Conservation (phyloP, 1,140 invertebrate genomes). For the Drosophila lacteicornis region DNA sequence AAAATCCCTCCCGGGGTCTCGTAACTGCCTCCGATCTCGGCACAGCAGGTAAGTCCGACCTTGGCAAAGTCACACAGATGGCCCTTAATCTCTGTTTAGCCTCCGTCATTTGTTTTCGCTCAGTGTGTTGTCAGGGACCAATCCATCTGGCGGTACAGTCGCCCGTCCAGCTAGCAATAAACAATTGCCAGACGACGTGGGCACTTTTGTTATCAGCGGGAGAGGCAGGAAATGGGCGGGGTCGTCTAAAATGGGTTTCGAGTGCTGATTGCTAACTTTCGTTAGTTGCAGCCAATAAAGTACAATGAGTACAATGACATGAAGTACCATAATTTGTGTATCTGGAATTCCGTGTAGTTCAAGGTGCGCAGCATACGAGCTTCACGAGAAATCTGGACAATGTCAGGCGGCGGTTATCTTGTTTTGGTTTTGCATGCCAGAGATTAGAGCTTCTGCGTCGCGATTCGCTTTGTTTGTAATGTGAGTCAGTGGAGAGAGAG, state of each 20-base stretch:
- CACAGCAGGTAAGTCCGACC: constrained; percentile 25
- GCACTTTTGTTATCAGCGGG: constrained; percentile 23
- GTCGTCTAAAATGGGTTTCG: constrained; percentile 19
- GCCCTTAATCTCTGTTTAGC: not conserved
- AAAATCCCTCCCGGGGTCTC: not conserved
- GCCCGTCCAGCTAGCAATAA: constrained; percentile 13
- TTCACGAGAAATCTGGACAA: constrained; percentile 3
- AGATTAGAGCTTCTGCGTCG: constrained; percentile 50
- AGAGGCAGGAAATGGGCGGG: constrained; percentile 35
- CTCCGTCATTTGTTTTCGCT: not conserved
- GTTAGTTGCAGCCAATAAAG: constrained; percentile 23
- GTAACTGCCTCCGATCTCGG: constrained; percentile 14
- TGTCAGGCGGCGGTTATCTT: constrained; percentile 36
- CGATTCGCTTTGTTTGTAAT: constrained; percentile 48
- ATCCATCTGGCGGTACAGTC: constrained; percentile 17
- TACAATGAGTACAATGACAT: constrained; percentile 2
- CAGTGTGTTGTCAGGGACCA: constrained; percentile 25
- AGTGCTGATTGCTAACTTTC: constrained; percentile 25
- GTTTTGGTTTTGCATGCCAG: constrained; percentile 8
- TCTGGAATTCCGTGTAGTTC: not conserved
- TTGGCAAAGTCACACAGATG: constrained; percentile 22
- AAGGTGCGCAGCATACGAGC: constrained; percentile 6
- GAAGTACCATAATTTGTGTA: constrained; percentile 1
- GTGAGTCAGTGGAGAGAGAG: constrained; percentile 41
- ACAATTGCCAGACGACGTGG: constrained; percentile 7